These are phyloP conservation scores for Crocodylus rhombifer DNA, from an alignment of 2,797 vertebrate genomes.

Conservation along the genomic window DNA sequence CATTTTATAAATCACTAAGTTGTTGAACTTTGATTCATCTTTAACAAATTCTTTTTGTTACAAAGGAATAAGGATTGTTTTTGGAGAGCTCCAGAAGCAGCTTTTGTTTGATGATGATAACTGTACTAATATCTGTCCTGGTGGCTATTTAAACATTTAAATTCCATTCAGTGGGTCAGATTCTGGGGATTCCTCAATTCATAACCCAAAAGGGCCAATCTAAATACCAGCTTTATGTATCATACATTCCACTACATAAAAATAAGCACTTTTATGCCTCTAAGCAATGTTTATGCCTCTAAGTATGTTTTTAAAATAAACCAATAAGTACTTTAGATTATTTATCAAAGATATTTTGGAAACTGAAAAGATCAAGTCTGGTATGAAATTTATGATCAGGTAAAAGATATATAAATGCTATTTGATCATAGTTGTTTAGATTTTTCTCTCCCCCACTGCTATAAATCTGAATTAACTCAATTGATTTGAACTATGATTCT, in stretches of 20 bases:
- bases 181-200: background rate
- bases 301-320: background rate
- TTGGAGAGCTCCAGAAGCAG: background rate
- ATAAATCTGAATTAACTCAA: background rate
- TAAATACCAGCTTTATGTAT: background rate
- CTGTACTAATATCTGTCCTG: background rate
- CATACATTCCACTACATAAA: background rate
- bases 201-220: background rate
- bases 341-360: background rate
- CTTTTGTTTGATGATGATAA: background rate
- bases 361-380: background rate
- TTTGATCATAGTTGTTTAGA: background rate
- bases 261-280: background rate
- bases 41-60: background rate
- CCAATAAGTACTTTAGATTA: conserved; percentile 15
- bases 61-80: background rate
- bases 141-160: conserved; percentile 6
- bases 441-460: rapidly evolving
- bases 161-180: background rate
- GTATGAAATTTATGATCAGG: background rate
- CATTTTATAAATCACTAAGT: background rate
- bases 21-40: background rate
- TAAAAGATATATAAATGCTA: background rate
- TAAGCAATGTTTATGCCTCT: background rate
- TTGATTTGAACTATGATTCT: background rate